Evolutionary conservation across 2,888 invertebrate genomes (phyloP).

Genomic region (Scaptomyza caliginosa): DNA sequence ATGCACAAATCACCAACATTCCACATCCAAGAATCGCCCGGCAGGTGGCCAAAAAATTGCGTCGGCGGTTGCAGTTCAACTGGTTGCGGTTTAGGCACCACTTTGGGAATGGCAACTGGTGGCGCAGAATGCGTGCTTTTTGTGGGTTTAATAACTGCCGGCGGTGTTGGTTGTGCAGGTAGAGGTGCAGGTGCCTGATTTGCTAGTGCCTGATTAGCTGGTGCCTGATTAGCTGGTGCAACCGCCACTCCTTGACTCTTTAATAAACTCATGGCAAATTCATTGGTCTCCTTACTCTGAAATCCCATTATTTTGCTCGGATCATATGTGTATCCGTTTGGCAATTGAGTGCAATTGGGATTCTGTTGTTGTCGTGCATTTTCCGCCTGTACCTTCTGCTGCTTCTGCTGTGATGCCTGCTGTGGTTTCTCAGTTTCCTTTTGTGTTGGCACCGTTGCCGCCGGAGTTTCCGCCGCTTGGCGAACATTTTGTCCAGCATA

Average conservation of each 20-base stretch:
- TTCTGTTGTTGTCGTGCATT: constrained; percentile 46
- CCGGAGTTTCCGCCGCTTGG: constrained; percentile 23
- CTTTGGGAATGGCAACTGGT: constrained; percentile 1
- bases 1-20: constrained; percentile 92
- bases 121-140: constrained; percentile 13
- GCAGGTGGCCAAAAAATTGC: constrained; percentile 77
- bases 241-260: constrained; percentile 80
- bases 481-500: constrained; percentile 19
- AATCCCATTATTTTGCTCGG: constrained; percentile 84
- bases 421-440: constrained; percentile 45
- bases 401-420: constrained; percentile 21
- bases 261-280: constrained; percentile 83
- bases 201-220: constrained; percentile 39
- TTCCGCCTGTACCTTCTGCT: constrained; percentile 61
- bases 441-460: constrained; percentile 47
- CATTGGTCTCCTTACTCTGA: constrained; percentile 84
- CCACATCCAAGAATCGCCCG: constrained; percentile 86
- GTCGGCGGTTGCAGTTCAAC: constrained; percentile 29
- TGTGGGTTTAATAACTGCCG: constrained; percentile 9
- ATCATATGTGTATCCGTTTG: constrained; percentile 83
- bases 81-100: constrained; percentile 41
- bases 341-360: constrained; percentile 58
- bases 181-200: too few relatives aligned
- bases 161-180: constrained; percentile 24
- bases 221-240: constrained; percentile 42